Evolutionary conservation across 2,113 vertebrate genomes (phyloP).

Genomic region (Syrmaticus mikado): DNA sequence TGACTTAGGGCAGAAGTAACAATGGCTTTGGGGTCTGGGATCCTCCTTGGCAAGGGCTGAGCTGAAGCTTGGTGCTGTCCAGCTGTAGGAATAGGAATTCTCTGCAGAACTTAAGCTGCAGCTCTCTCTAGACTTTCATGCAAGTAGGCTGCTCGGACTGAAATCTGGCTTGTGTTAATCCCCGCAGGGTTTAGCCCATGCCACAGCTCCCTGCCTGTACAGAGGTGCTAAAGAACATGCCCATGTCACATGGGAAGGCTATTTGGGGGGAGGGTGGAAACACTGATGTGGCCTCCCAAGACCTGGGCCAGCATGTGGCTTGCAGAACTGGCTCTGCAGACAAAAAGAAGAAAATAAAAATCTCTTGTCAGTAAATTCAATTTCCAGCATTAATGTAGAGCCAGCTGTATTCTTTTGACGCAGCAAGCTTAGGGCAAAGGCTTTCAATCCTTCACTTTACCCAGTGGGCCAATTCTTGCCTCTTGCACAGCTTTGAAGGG

Average conservation of each 20-base stretch:
- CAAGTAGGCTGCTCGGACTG: accelerated
- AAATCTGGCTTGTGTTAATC: neutral
- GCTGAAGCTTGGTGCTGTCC: neutral
- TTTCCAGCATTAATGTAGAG: neutral
- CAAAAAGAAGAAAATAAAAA: neutral
- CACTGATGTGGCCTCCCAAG: neutral
- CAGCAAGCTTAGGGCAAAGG: neutral
- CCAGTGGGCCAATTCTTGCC: neutral
- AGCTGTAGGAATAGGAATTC: neutral
- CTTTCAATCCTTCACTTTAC: neutral
- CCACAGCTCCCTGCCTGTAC: constrained; percentile 25
- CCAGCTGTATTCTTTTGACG: constrained; percentile 8
- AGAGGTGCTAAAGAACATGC: constrained; percentile 3
- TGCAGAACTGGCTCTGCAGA: constrained; percentile 19
- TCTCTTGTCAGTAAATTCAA: constrained; percentile 22
- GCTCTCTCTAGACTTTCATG: neutral
- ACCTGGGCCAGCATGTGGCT: constrained; percentile 42
- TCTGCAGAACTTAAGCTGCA: neutral
- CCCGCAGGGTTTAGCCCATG: neutral
- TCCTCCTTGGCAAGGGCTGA: neutral
- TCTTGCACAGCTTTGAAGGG: neutral
- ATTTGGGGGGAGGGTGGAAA: neutral
- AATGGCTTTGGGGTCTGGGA: neutral
- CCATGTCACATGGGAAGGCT: neutral
- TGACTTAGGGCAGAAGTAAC: neutral